Evolutionary conservation across 2,113 vertebrate species (phyloP).

Genomic region (Lepisosteus oculatus): DNA sequence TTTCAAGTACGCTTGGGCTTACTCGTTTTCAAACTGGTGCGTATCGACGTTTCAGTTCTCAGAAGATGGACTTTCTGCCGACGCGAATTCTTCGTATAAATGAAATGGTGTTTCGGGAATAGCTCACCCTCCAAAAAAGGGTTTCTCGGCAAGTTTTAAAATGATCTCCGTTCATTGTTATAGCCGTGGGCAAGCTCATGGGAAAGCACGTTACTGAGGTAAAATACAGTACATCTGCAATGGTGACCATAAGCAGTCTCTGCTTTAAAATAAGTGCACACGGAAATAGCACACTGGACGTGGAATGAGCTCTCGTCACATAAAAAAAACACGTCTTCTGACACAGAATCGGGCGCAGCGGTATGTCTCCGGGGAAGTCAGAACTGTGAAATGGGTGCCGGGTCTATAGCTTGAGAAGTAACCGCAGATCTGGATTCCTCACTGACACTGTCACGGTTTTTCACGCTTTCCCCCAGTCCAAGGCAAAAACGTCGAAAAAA

Average conservation of each 20-base stretch:
- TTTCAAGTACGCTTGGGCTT: too few relatives aligned
- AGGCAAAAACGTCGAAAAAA: neutral
- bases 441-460: neutral
- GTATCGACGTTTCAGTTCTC: neutral
- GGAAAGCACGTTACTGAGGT: slow-evolving; percentile 36
- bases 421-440: neutral
- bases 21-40: too few relatives aligned
- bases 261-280: neutral
- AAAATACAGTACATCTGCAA: neutral
- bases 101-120: neutral
- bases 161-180: slow-evolving; percentile 43
- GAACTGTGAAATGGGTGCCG: neutral
- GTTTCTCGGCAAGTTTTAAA: slow-evolving; percentile 28
- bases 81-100: neutral
- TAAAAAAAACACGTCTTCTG: neutral
- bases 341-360: neutral
- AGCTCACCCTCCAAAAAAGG: slow-evolving; percentile 2
- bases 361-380: neutral
- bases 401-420: neutral
- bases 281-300: too few relatives aligned
- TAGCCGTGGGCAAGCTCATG: slow-evolving; percentile 41
- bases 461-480: neutral
- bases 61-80: neutral
- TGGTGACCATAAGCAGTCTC: neutral
- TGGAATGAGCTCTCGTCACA: too few relatives aligned